Conservation (phyloP, 2,113 vertebrate genomes). For the Megaptera novaeangliae region DNA sequence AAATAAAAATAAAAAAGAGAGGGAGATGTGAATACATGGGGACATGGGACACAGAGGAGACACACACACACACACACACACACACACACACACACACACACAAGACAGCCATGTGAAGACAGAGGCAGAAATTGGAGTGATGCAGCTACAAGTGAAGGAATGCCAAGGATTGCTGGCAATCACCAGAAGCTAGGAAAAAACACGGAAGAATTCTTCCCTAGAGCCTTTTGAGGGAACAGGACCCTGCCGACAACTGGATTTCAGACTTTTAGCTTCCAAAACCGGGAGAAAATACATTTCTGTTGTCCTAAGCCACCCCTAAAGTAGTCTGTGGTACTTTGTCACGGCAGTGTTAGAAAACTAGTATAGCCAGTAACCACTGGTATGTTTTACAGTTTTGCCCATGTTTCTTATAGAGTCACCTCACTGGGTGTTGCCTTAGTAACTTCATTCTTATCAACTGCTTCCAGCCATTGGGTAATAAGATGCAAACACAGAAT, state of each 20-base stretch:
- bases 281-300: background rate
- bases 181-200: background rate
- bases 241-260: background rate
- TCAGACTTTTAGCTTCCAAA: background rate
- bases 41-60: background rate
- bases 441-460: background rate
- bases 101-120: background rate
- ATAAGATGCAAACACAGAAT: background rate
- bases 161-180: background rate
- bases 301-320: background rate
- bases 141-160: background rate
- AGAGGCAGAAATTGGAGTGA: background rate
- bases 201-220: background rate
- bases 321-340: background rate
- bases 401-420: background rate
- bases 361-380: background rate
- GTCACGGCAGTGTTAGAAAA: background rate
- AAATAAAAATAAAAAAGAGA: background rate
- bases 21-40: background rate
- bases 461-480: background rate
- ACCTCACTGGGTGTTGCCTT: background rate
- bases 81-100: background rate
- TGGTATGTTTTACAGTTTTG: background rate
- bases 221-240: accelerated
- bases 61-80: background rate